A percentile compares a stretch with the other conserved stretches of the same genome.
phyloP scores from a whole-genome alignment of 2,888 invertebrate genomes.

The Drosophila koepferae region DNA sequence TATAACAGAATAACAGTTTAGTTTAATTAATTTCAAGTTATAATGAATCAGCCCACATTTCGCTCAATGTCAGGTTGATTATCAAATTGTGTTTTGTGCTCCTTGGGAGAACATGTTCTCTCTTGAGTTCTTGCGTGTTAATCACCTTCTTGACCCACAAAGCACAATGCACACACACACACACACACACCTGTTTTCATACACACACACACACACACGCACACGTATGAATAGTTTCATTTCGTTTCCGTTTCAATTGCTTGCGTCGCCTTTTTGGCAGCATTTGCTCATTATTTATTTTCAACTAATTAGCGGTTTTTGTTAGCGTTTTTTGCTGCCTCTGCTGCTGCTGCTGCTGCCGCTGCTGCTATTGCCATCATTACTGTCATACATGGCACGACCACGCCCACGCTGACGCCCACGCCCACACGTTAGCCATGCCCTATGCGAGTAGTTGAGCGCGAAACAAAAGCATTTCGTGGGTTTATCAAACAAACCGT shows the following conservation, averaged over 20 bases:
- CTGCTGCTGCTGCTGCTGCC: constrained; percentile 9
- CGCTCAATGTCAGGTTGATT: neutral
- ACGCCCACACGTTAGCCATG: neutral
- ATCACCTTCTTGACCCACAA: constrained; percentile 43
- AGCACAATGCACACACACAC: neutral
- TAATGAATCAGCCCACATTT: neutral
- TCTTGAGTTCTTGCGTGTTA: neutral
- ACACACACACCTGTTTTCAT: neutral
- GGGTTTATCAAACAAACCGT: constrained; percentile 66
- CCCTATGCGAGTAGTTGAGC: constrained; percentile 36
- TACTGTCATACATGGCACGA: constrained; percentile 41
- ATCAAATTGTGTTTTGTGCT: neutral
- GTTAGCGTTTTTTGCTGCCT: constrained; percentile 30
- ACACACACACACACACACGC: neutral
- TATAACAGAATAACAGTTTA: constrained; percentile 1
- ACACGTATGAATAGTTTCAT: neutral
- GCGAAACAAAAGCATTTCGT: constrained; percentile 67
- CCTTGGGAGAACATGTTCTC: neutral
- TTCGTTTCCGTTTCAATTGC: constrained; percentile 45
- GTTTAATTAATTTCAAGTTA: neutral
- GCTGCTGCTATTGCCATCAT: constrained; percentile 47
- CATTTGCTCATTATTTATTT: constrained; percentile 74
- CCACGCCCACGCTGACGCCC: neutral
- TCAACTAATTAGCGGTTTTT: constrained; percentile 77
- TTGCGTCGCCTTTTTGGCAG: constrained; percentile 55